phyloP scores from a whole-genome alignment of 2,113 vertebrate genomes.

The Periophthalmodon schlosseri region DNA sequence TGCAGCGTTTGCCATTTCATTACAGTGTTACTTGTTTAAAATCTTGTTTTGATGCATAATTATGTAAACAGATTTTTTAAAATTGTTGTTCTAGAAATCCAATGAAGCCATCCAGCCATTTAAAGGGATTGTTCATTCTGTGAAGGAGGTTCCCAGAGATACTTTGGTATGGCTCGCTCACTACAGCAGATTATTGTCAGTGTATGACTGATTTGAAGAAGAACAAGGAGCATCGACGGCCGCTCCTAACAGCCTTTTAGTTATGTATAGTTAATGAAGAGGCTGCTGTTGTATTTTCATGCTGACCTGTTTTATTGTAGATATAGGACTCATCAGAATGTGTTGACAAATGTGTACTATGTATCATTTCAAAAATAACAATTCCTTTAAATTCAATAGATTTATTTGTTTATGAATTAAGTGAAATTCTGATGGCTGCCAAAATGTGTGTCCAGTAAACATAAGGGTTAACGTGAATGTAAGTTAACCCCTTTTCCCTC shows the following conservation, averaged over 20 bases:
- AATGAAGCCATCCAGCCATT: constrained; percentile 4
- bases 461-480: constrained; percentile 42
- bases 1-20: not conserved
- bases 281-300: not conserved
- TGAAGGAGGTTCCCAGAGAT: not conserved
- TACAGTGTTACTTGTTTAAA: not conserved
- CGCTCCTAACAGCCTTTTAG: not conserved
- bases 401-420: not conserved
- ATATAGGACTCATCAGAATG: not conserved
- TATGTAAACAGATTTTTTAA: not conserved
- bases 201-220: not conserved
- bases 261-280: not conserved
- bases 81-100: not conserved
- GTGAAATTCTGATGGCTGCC: not conserved
- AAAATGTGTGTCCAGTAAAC: constrained; percentile 26
- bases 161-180: not conserved
- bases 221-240: not conserved
- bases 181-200: not conserved
- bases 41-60: too few relatives aligned
- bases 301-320: not conserved
- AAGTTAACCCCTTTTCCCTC: constrained; percentile 63
- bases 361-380: not conserved
- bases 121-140: constrained; percentile 7
- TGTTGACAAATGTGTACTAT: not conserved
- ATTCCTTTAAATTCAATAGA: not conserved